Percentiles rank a stretch among this genome's conserved stretches.
These are phyloP conservation scores for Habropoda laboriosa DNA, from an alignment of 1,140 invertebrate genomes.

Conservation along the genomic window DNA sequence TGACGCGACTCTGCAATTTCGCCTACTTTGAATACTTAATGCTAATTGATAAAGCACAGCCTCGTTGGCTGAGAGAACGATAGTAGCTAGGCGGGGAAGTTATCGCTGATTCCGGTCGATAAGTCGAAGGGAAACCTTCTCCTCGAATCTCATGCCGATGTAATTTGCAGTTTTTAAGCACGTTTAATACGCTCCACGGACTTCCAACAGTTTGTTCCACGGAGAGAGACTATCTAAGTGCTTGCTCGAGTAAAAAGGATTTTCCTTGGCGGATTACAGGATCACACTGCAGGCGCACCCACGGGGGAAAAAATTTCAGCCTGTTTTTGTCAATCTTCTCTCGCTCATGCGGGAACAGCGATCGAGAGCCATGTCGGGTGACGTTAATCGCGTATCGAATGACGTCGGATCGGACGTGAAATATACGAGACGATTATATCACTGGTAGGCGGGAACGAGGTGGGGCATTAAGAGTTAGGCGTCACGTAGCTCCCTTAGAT, in stretches of 20 bases:
- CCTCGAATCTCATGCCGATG: neutral
- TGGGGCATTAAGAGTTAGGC: neutral
- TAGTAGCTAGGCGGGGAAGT: neutral
- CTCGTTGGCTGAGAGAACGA: neutral
- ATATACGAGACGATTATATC: neutral
- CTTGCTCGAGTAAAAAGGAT: conserved; percentile 15
- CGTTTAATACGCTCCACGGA: neutral
- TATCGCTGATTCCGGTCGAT: conserved; percentile 13
- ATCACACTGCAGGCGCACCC: neutral
- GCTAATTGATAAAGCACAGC: conserved; percentile 11
- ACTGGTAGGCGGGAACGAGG: too few relatives aligned
- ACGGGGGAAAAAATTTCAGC: neutral
- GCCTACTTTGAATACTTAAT: neutral
- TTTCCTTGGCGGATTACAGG: conserved; percentile 5
- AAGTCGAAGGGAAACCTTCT: neutral
- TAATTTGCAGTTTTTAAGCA: conserved; percentile 26
- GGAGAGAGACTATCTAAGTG: neutral
- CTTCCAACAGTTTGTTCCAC: too few relatives aligned
- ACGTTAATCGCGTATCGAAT: conserved; percentile 14
- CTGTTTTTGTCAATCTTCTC: neutral
- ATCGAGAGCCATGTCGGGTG: neutral
- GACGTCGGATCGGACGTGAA: neutral
- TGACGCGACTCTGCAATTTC: neutral
- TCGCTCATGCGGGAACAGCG: neutral
- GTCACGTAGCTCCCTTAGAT: neutral